Evolutionary conservation across 2,113 vertebrate species (phyloP).

Genomic region (Oryzias celebensis): DNA sequence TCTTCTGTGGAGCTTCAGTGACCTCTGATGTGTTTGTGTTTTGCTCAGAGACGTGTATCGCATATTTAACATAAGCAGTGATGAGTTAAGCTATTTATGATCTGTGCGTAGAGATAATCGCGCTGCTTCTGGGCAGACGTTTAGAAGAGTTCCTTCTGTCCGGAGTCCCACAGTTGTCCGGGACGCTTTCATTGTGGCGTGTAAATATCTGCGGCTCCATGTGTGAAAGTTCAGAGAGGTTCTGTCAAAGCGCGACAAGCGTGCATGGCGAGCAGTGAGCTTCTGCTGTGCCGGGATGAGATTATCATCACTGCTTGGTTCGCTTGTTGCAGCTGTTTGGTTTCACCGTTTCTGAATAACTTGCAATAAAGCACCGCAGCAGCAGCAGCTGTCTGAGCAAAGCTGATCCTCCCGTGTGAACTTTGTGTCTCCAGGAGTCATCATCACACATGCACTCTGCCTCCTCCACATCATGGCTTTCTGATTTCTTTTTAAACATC

Average conservation of each 20-base stretch:
- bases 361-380: conserved; percentile 60
- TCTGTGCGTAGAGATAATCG: conserved; percentile 19
- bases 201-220: conserved; percentile 14
- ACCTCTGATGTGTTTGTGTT: conserved; percentile 54
- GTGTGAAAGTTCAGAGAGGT: conserved; percentile 20
- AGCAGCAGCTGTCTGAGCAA: neutral
- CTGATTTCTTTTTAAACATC: too few relatives aligned
- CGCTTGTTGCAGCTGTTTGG: conserved; percentile 23
- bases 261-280: neutral
- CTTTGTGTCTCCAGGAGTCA: neutral
- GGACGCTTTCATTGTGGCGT: conserved; percentile 20
- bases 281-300: conserved; percentile 5
- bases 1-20: conserved; percentile 39
- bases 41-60: conserved; percentile 34
- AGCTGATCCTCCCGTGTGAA: neutral
- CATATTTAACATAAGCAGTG: conserved; percentile 50
- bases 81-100: conserved; percentile 49
- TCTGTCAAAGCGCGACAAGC: conserved; percentile 20
- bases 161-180: neutral
- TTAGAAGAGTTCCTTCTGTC: too few relatives aligned
- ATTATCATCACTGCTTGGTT: conserved; percentile 9
- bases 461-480: too few relatives aligned
- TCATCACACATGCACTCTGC: neutral
- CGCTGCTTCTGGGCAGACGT: conserved; percentile 12
- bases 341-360: conserved; percentile 59